phyloP scores from a whole-genome alignment of 2,113 vertebrate genomes.

The Anoura caudifer region DNA sequence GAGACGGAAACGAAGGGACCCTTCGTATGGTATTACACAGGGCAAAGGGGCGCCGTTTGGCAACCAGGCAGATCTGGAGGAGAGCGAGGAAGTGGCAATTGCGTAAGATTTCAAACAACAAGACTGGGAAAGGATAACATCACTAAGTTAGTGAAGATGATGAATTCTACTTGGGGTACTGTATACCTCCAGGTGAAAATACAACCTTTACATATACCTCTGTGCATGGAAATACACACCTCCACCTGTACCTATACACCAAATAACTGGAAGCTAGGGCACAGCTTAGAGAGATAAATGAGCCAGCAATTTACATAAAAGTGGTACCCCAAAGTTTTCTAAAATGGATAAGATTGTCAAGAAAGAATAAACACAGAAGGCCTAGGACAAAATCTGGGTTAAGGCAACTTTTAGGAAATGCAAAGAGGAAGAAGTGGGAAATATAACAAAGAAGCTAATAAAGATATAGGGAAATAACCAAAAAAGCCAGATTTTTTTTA shows the following conservation, averaged over 20 bases:
- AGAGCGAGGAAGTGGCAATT: neutral
- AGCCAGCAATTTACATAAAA: neutral
- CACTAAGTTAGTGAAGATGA: neutral
- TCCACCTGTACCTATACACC: neutral
- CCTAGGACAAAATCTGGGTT: neutral
- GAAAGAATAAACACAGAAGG: neutral
- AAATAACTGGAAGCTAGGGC: neutral
- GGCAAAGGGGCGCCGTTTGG: neutral
- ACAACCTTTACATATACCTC: neutral
- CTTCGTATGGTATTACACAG: neutral
- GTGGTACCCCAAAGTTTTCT: neutral
- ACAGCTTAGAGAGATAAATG: neutral
- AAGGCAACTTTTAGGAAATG: neutral
- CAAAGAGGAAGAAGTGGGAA: conserved; percentile 8
- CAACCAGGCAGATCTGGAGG: neutral
- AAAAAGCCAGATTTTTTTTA: neutral
- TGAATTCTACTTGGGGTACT: neutral
- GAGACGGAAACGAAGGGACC: neutral
- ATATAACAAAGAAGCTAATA: neutral
- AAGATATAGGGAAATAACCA: neutral
- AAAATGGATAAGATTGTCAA: neutral
- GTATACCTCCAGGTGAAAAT: neutral
- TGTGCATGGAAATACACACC: neutral
- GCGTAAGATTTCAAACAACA: neutral
- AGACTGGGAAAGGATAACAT: neutral